A percentile compares a stretch with the other conserved stretches of the same genome.
Conservation (phyloP, 2,797 vertebrate genomes). For the Hozukius guyotensis region DNA sequence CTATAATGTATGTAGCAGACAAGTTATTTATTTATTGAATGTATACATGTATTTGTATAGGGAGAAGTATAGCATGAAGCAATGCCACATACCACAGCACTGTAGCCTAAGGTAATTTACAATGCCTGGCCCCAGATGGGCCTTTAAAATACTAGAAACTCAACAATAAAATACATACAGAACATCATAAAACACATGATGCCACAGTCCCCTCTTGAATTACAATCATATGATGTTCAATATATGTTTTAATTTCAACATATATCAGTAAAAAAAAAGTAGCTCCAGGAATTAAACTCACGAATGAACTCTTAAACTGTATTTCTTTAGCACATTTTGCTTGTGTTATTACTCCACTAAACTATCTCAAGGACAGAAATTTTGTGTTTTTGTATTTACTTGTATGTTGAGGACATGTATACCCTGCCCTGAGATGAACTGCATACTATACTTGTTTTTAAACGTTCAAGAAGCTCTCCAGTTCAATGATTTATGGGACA, state of each 20-base stretch:
- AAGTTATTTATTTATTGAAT: not conserved
- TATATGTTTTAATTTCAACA: not conserved
- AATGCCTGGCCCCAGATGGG: not conserved
- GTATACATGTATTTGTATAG: not conserved
- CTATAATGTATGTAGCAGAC: not conserved
- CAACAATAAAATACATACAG: not conserved
- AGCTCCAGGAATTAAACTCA: not conserved
- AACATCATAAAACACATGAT: not conserved
- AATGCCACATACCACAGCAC: not conserved
- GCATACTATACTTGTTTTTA: not conserved
- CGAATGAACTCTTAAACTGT: not conserved
- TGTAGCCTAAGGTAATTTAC: not conserved
- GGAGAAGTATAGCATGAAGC: not conserved
- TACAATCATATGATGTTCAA: not conserved
- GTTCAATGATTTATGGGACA: conserved; percentile 8
- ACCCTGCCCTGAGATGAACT: not conserved
- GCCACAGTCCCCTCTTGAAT: not conserved
- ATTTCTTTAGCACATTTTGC: not conserved
- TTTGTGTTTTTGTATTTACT: not conserved
- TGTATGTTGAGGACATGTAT: not conserved
- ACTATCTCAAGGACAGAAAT: not conserved
- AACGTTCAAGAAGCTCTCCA: not conserved
- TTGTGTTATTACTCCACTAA: not conserved
- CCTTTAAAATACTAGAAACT: not conserved
- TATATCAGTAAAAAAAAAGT: not conserved